These are phyloP conservation scores for Drosophila ambigua DNA, from an alignment of 1,140 invertebrate genomes.

Conservation along the genomic window DNA sequence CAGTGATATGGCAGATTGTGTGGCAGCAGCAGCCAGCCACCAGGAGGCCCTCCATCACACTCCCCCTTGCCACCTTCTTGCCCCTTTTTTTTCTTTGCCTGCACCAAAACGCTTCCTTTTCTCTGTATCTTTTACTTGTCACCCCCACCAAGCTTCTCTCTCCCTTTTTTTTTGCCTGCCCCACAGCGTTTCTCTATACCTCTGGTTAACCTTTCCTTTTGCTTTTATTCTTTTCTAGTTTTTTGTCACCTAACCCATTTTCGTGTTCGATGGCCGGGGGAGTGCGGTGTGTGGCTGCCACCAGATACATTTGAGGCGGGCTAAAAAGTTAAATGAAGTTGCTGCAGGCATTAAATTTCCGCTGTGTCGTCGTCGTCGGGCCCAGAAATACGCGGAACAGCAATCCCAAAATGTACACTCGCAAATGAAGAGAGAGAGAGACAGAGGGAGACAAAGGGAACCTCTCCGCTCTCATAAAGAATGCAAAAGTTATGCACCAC, in stretches of 20 bases:
- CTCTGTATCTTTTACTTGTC: background rate
- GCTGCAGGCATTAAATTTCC: conserved; percentile 74
- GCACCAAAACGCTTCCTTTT: background rate
- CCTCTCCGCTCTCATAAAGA: conserved; percentile 31
- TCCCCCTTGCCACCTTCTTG: background rate
- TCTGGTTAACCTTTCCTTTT: too few species aligned
- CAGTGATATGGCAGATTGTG: conserved; percentile 83
- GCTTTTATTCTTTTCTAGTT: background rate
- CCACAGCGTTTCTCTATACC: too few species aligned
- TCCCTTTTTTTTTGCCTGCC: background rate
- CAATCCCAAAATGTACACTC: conserved; percentile 42
- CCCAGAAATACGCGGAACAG: conserved; percentile 12
- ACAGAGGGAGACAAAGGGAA: background rate
- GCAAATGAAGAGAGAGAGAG: conserved; percentile 3
- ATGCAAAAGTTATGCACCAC: conserved; percentile 57
- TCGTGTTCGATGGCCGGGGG: conserved; percentile 15
- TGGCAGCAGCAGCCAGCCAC: conserved; percentile 58
- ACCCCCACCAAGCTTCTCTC: background rate
- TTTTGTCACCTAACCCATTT: conserved; percentile 54
- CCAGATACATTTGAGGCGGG: conserved; percentile 59
- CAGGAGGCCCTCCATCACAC: background rate
- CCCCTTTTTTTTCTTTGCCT: background rate
- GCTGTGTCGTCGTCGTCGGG: conserved; percentile 6
- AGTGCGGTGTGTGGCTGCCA: conserved; percentile 15
- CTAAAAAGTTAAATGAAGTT: conserved; percentile 80